Evolutionary conservation across 2,113 vertebrate genomes (phyloP).

Genomic region (Oenanthe oenanthe): DNA sequence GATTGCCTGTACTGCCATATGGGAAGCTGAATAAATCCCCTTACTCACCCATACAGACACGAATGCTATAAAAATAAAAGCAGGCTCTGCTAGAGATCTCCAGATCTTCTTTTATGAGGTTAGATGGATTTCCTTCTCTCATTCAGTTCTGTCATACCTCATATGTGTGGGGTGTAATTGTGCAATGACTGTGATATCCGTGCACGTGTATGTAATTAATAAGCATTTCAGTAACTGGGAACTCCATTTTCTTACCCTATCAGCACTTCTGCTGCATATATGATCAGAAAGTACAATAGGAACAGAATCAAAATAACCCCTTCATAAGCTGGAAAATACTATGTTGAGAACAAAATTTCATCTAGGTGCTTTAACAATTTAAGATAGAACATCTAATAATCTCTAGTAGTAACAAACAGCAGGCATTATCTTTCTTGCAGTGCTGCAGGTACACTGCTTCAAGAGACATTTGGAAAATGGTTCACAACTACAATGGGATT

Average conservation of each 20-base stretch:
- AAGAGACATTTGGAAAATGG: conserved; percentile 5
- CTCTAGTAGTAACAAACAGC: neutral
- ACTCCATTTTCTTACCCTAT: neutral
- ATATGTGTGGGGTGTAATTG: neutral
- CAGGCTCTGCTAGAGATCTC: neutral
- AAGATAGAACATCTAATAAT: neutral
- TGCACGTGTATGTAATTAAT: neutral
- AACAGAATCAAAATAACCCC: neutral
- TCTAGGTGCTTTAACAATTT: neutral
- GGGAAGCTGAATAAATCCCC: neutral
- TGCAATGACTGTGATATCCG: neutral
- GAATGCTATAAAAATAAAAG: neutral
- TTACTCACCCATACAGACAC: neutral
- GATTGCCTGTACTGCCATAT: neutral
- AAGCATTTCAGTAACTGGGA: neutral
- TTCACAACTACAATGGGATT: conserved; percentile 11
- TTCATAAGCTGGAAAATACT: neutral
- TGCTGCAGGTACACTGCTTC: neutral
- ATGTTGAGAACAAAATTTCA: neutral
- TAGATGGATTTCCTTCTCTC: neutral
- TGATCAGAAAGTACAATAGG: neutral
- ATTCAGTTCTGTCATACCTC: neutral
- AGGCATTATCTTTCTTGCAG: conserved; percentile 5
- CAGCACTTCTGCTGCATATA: neutral
- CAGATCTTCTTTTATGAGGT: neutral